These are phyloP conservation scores for Brotula barbata DNA, from an alignment of 2,797 vertebrate species.

Conservation along the genomic window DNA sequence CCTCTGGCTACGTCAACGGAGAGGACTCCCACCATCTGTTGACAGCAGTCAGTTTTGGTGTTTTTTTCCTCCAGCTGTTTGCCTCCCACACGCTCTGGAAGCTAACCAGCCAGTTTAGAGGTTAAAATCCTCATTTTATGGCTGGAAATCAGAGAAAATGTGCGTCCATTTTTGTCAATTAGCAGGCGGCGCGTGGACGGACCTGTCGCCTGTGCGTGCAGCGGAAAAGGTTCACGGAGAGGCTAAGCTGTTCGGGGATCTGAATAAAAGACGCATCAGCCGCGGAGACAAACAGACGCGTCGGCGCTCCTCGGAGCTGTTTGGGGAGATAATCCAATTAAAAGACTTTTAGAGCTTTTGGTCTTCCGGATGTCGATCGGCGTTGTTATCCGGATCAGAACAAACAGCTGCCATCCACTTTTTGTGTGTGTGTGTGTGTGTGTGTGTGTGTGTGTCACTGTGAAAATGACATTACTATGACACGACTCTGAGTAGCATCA, in stretches of 20 bases:
- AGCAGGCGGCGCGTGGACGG: slow-evolving; percentile 38
- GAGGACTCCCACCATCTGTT: too few relatives aligned
- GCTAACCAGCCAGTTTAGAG: background rate
- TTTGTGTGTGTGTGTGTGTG: too few relatives aligned
- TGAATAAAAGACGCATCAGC: slow-evolving; percentile 31
- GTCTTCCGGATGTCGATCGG: slow-evolving; percentile 18
- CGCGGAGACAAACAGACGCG: slow-evolving; percentile 20
- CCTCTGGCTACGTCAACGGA: background rate
- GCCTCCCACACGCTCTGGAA: slow-evolving; percentile 7
- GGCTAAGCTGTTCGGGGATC: slow-evolving; percentile 42
- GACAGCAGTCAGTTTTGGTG: background rate
- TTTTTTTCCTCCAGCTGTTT: slow-evolving; percentile 6
- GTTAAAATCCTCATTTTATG: slow-evolving; percentile 35
- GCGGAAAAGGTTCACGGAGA: slow-evolving; percentile 45
- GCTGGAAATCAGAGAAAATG: slow-evolving; percentile 18
- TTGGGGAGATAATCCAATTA: slow-evolving; percentile 38
- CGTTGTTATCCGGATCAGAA: slow-evolving; percentile 25
- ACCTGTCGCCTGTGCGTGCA: slow-evolving; percentile 13
- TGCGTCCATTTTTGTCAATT: slow-evolving; percentile 36
- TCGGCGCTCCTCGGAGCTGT: slow-evolving; percentile 14
- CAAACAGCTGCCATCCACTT: slow-evolving; percentile 18
- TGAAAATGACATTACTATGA: slow-evolving; percentile 8
- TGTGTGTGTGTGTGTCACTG: slow-evolving; percentile 3
- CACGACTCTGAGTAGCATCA: background rate
- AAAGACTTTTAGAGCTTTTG: slow-evolving; percentile 13